A percentile compares a stretch with the other conserved stretches of the same genome.
These are phyloP conservation scores for Stramonita haemastoma DNA, from an alignment of 2,888 invertebrate genomes.

Conservation along the genomic window DNA sequence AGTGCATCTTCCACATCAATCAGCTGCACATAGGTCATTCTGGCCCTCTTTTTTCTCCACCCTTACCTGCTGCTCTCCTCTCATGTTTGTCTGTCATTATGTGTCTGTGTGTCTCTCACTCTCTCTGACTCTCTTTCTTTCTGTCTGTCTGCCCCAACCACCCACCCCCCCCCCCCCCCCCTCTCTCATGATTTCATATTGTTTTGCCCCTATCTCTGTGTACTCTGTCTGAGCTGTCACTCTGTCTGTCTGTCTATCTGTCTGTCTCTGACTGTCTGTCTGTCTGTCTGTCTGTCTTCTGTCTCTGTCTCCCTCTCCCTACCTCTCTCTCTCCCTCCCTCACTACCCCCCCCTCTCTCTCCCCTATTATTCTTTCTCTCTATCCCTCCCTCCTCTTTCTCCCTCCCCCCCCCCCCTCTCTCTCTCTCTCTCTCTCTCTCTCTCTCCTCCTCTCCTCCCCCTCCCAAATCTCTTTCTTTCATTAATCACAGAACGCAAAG, in stretches of 20 bases:
- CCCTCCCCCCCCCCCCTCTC: background rate
- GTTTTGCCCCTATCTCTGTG: too few relatives aligned
- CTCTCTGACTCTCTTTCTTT: background rate
- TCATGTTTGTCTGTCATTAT: background rate
- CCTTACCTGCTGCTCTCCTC: background rate
- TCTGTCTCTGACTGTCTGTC: background rate
- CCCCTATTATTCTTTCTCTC: background rate
- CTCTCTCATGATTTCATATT: too few relatives aligned
- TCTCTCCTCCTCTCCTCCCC: background rate
- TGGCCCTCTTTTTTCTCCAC: background rate
- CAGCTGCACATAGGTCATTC: background rate
- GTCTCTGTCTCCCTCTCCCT: background rate
- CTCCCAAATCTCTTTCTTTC: background rate
- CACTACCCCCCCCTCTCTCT: background rate
- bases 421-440: background rate
- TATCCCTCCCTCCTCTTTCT: background rate
- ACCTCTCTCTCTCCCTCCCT: background rate
- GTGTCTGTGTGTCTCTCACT: background rate
- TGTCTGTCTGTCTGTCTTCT: background rate
- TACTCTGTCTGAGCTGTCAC: background rate
- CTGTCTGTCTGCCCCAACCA: background rate
- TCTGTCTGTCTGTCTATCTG: background rate
- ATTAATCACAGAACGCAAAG: background rate
- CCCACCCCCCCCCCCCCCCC: too few relatives aligned
- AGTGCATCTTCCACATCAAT: too few relatives aligned